Conservation (phyloP, 2,113 vertebrate genomes). For the Neodontobutis hainanensis region DNA sequence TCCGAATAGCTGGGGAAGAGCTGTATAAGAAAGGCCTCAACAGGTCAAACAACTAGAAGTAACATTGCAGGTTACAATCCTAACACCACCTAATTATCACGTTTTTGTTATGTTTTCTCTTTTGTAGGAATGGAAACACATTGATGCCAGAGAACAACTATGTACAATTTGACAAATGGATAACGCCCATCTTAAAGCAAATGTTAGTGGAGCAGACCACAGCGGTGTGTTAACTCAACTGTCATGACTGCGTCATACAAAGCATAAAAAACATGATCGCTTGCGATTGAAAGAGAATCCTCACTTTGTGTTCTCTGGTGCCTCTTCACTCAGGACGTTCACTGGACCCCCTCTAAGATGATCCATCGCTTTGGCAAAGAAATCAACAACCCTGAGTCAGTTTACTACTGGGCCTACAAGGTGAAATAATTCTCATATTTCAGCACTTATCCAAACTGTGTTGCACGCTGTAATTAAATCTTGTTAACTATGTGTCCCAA, state of each 20-base stretch:
- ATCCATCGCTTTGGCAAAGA: slow-evolving; percentile 88
- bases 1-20: slow-evolving; percentile 82
- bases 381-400: slow-evolving; percentile 87
- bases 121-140: slow-evolving; percentile 87
- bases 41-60: slow-evolving; percentile 68
- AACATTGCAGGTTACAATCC: neutral
- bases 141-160: slow-evolving; percentile 89
- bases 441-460: neutral
- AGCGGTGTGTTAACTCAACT: slow-evolving; percentile 69
- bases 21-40: slow-evolving; percentile 84
- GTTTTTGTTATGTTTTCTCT: neutral
- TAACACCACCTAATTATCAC: too few relatives aligned
- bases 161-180: slow-evolving; percentile 87
- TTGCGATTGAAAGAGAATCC: neutral
- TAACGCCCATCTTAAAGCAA: slow-evolving; percentile 86
- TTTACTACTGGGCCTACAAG: slow-evolving; percentile 92
- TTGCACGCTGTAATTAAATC: neutral
- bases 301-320: neutral
- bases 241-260: neutral
- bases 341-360: slow-evolving; percentile 89
- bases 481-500: too few relatives aligned
- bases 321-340: slow-evolving; percentile 70
- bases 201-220: slow-evolving; percentile 88
- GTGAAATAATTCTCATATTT: slow-evolving; percentile 53
- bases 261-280: neutral